Evolutionary conservation across 2,113 vertebrate genomes (phyloP).

Genomic region (Pelobates fuscus): DNA sequence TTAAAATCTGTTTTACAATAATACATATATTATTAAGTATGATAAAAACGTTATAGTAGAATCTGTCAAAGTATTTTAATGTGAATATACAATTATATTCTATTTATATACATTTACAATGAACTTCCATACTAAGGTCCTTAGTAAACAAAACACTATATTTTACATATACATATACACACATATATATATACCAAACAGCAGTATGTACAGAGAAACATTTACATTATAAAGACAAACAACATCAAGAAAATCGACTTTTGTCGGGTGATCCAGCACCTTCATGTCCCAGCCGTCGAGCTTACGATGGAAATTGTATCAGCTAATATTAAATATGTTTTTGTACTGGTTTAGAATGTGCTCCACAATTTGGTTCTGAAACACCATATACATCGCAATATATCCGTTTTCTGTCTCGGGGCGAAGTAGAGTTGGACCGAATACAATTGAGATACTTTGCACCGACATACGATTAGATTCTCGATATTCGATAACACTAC

Average conservation of each 20-base stretch:
- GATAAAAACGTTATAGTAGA: too few species aligned
- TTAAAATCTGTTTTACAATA: too few species aligned
- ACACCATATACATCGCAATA: constrained; percentile 91
- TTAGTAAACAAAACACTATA: not conserved
- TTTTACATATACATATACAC: constrained; percentile 18
- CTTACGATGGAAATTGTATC: constrained; percentile 37
- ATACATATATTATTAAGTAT: too few species aligned
- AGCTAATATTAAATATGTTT: constrained; percentile 74
- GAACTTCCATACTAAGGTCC: not conserved
- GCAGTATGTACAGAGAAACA: constrained; percentile 8
- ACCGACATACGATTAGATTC: constrained; percentile 91
- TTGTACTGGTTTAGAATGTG: constrained; percentile 84
- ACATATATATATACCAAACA: constrained; percentile 5
- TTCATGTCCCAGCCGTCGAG: not conserved
- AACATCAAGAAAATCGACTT: not conserved
- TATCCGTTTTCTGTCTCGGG: constrained; percentile 78
- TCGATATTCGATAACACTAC: constrained; percentile 78
- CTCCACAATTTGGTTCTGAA: constrained; percentile 97
- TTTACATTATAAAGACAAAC: constrained; percentile 11
- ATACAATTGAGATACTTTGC: constrained; percentile 91
- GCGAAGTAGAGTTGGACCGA: constrained; percentile 89
- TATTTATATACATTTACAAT: constrained; percentile 3
- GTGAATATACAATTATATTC: not conserved
- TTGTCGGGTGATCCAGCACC: constrained; percentile 34
- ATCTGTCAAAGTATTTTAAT: too few species aligned